Evolutionary conservation across 2,888 invertebrate species (phyloP).

Genomic region (Tiliacea aurago): DNA sequence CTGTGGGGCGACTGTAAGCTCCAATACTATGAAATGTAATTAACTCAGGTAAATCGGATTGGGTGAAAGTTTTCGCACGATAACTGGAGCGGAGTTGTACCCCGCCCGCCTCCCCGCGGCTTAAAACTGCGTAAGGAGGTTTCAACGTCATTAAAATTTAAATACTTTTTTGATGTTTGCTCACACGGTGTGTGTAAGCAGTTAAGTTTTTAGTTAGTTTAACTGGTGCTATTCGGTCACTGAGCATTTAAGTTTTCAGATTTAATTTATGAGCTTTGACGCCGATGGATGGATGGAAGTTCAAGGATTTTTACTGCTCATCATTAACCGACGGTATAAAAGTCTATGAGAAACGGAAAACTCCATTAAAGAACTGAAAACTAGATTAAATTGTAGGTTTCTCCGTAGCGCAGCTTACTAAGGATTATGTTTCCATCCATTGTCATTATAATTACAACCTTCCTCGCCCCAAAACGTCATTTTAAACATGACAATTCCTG

Average conservation of each 20-base stretch:
- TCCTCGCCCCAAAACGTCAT: slow-evolving; percentile 34
- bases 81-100: slow-evolving; percentile 83
- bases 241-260: slow-evolving; percentile 9
- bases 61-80: slow-evolving; percentile 87
- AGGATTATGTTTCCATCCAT: slow-evolving; percentile 9
- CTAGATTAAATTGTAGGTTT: neutral
- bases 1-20: slow-evolving; percentile 66
- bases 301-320: neutral
- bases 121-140: slow-evolving; percentile 66
- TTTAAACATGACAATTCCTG: slow-evolving; percentile 46
- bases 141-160: slow-evolving; percentile 64
- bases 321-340: neutral
- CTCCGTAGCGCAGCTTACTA: neutral
- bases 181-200: slow-evolving; percentile 17
- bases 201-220: slow-evolving; percentile 27
- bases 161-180: slow-evolving; percentile 61
- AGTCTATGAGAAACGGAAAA: neutral
- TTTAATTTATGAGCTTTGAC: slow-evolving; percentile 9
- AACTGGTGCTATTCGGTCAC: slow-evolving; percentile 8
- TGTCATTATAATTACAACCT: slow-evolving; percentile 38
- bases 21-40: slow-evolving; percentile 87
- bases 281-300: neutral
- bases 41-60: slow-evolving; percentile 89
- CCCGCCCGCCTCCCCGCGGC: slow-evolving; percentile 45
- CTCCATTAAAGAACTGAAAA: neutral